Evolutionary conservation across 1,140 invertebrate species (phyloP), one percentile per base, ranked within the genome.

Genomic region (Diachasma alloeum): DNA sequence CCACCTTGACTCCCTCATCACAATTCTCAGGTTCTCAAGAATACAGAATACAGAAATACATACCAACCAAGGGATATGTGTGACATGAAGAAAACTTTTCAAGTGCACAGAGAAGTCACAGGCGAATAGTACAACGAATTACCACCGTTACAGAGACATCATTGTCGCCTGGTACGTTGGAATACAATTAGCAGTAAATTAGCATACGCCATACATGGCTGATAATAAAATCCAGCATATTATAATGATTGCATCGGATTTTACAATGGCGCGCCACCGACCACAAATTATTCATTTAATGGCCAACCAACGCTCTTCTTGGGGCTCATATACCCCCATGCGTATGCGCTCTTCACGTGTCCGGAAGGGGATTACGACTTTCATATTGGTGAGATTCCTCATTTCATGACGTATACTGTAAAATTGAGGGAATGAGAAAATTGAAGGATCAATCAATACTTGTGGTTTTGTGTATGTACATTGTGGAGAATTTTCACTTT

Each of bases 141-240:
- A 63, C 59, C 11, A 63, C 73, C 72, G 74, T 74, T 83, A 85
- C 82, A 81, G 84, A 85, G 87, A 86, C 86, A 88, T 88, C 85
- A 87, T 89, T 89, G 87, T 89, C 87, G 85, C 86, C 78, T 15
- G 24, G 59, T 68, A n/a, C 10, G 66, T 84, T 83, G 85, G 85
- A 89, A 90, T 87, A 89, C 89, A 89, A 89, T 90, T 90, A 90
- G 89, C 89, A 90, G 88, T 90, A 90, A 90, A 90, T 90, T 90
- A 89, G 83, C 88, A 88, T 88, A 86, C 80, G 85, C 83, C 84
- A 71, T 86, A 86, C 84, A 83, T 85, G 79, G 79, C 82, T 84
- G 86, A 89, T 88, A 89, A 88, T 89, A 89, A 90, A 90, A 89
- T 89, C 83, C 83, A 80, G 86, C 85, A 87, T 87, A 88, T 88